phyloP scores from a whole-genome alignment of 2,888 invertebrate genomes.

The Trissoscelio sp. region DNA sequence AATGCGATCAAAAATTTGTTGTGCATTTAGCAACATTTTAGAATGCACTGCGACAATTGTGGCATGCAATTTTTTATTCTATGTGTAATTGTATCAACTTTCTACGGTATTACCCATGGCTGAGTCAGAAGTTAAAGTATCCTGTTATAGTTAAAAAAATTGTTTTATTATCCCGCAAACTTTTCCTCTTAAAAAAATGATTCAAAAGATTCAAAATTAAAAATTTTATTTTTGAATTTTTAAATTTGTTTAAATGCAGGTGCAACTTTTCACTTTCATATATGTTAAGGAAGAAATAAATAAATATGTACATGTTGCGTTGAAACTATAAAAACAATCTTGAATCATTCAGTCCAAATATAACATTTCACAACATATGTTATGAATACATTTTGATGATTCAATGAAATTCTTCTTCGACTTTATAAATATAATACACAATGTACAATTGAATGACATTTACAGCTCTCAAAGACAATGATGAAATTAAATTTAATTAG shows the following conservation, averaged over 20 bases:
- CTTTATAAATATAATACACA: constrained; percentile 25
- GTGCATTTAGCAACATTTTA: too few species aligned
- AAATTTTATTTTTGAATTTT: too few species aligned
- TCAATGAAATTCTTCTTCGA: constrained; percentile 53
- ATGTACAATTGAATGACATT: constrained; percentile 23
- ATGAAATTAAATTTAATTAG: background rate
- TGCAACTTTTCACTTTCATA: too few species aligned
- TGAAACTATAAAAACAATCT: constrained; percentile 29
- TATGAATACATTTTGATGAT: constrained; percentile 58
- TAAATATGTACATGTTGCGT: constrained; percentile 25
- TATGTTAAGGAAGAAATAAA: background rate
- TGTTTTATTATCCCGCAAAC: background rate
- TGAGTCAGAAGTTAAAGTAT: constrained; percentile 19
- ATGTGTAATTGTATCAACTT: constrained; percentile 15
- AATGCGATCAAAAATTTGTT: too few species aligned
- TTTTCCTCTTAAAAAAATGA: too few species aligned
- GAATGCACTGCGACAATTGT: too few species aligned
- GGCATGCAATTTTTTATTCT: background rate
- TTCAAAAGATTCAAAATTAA: too few species aligned
- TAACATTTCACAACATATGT: constrained; percentile 49
- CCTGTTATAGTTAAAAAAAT: constrained; percentile 11
- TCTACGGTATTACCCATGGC: constrained; percentile 40
- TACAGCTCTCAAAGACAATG: background rate
- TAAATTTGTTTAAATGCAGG: too few species aligned
- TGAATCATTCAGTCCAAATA: constrained; percentile 54